Evolutionary conservation across 2,113 vertebrate genomes (phyloP).

Genomic region (Bubalus kerabau): DNA sequence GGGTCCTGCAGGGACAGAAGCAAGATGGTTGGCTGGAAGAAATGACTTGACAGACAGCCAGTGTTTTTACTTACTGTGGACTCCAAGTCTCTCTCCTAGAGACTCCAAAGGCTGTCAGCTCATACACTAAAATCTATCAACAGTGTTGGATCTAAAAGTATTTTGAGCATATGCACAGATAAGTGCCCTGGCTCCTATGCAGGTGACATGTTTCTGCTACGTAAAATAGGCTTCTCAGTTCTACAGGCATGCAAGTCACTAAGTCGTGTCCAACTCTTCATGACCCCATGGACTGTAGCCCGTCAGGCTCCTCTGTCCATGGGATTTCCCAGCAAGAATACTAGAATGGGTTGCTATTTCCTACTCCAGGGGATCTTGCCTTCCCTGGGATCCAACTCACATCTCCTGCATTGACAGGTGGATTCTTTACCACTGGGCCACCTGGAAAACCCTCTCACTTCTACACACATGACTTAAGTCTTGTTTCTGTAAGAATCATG

Average conservation of each 20-base stretch:
- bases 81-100: neutral
- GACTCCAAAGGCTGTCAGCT: neutral
- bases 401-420: neutral
- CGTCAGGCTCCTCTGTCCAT: neutral
- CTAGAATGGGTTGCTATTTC: neutral
- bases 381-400: neutral
- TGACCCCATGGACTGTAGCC: neutral
- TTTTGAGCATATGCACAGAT: neutral
- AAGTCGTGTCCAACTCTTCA: rapidly evolving
- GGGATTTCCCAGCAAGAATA: neutral
- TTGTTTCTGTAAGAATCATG: neutral
- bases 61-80: neutral
- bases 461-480: neutral
- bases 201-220: neutral
- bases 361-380: neutral
- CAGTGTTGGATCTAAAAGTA: neutral
- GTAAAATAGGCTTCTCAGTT: neutral
- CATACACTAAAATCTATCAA: neutral
- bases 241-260: neutral
- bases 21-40: neutral
- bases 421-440: neutral
- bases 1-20: neutral
- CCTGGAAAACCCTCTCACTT: neutral
- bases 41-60: neutral
- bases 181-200: neutral